phyloP scores from a whole-genome alignment of 2,888 invertebrate genomes.

The Noctua janthe region DNA sequence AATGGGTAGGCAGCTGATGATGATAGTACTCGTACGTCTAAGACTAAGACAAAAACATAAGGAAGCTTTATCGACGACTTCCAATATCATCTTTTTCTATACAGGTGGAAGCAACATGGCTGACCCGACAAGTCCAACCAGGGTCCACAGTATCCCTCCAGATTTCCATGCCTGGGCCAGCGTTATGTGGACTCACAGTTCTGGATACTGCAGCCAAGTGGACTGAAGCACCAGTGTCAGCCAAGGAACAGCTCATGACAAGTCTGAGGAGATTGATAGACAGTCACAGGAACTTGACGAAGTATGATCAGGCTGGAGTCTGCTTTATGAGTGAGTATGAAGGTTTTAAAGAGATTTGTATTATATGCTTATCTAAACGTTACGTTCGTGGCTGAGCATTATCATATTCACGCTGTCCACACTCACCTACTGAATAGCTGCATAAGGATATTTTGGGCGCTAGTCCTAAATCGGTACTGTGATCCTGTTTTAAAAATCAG shows the following conservation, averaged over 20 bases:
- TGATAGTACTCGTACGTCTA: neutral
- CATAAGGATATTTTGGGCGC: neutral
- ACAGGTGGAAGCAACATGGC: constrained; percentile 83
- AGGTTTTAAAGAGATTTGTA: neutral
- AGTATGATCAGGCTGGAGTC: constrained; percentile 82
- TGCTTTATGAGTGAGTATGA: constrained; percentile 80
- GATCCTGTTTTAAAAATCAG: neutral
- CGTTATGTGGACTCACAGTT: constrained; percentile 83
- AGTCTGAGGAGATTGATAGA: constrained; percentile 77
- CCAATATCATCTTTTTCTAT: neutral
- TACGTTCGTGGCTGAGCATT: neutral
- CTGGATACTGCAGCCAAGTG: constrained; percentile 79
- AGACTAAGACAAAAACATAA: neutral
- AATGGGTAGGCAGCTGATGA: neutral
- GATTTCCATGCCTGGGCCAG: constrained; percentile 80
- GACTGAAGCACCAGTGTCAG: constrained; percentile 68
- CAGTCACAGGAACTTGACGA: constrained; percentile 81
- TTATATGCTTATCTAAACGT: neutral
- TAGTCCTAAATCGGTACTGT: neutral
- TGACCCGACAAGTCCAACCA: constrained; percentile 78
- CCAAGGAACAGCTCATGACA: constrained; percentile 75
- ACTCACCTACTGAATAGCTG: neutral
- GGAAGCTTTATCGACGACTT: too few relatives aligned
- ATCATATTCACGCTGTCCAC: neutral
- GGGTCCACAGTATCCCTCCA: constrained; percentile 77